Evolutionary conservation across 2,797 vertebrate species (phyloP), one percentile per base, ranked within the genome.

Genomic region (Molossus molossus): DNA sequence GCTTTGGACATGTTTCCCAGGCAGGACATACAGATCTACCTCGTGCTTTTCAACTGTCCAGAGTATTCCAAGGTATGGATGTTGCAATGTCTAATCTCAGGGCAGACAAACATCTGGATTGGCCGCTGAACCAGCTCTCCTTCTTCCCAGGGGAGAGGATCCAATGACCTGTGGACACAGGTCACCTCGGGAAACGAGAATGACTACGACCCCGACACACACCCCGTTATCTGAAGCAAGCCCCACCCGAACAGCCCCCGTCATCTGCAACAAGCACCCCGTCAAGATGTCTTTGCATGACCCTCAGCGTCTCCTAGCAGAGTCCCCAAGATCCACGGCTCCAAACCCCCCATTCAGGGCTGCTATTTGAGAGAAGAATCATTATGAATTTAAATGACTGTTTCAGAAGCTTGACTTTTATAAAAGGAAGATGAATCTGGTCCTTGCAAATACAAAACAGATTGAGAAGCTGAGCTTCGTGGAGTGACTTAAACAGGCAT

Each of bases 401-500:
- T 96, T 94, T 97, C 97, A 97, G 97, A 97, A 96, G 95, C 97
- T 87, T 97, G 95, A 97, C 94, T 97, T 98, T 97, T 96, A 96
- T 96, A 97, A 97, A 97, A 92, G 96, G 96, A 97, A 98, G 94
- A 96, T 92, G 94, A 97, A 97, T 97, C 97, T 97, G 97, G 97
- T 93, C 97, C 97, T 96, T 94, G 95, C 97, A 97, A 96, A 97
- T 96, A 97, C 94, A 96, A 97, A 97, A 93, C 97, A 97, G 97
- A 97, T 97, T 97, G 97, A 96, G 97, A 91, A 96, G 97, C 96
- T 90, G 96, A 96, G 97, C 94, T 97, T 89, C 87, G 76, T 91
- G 96, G 95, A 97, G 96, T 95, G 97, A 97, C 96, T 97, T 97
- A 97, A 97, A 96, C 97, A 97, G 97, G 96, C 97, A 95, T 96